Evolutionary conservation across 2,888 invertebrate species (phyloP).

Genomic region (Glyphotaelius pellucidus): DNA sequence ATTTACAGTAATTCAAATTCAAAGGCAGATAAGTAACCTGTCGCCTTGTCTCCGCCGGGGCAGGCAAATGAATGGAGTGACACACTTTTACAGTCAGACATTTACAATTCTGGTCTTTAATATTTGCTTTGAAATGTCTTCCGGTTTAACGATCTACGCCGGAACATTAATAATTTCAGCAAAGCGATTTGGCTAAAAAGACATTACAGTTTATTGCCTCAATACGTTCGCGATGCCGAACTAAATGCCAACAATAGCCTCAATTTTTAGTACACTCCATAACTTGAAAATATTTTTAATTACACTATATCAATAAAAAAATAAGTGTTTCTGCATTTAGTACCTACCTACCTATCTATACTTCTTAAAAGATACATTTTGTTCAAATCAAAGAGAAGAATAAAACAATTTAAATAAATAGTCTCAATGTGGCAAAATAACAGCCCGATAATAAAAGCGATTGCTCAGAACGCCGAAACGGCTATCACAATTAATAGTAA

Average conservation of each 20-base stretch:
- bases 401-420: no score
- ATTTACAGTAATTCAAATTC: neutral
- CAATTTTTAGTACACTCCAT: neutral
- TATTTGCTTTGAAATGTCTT: slow-evolving; percentile 45
- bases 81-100: neutral
- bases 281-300: neutral
- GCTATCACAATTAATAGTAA: no score
- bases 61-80: neutral
- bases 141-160: slow-evolving; percentile 43
- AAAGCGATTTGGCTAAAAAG: slow-evolving; percentile 48
- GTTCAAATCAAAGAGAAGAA: no score
- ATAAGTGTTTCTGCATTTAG: neutral
- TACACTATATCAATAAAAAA: neutral
- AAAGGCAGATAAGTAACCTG: neutral
- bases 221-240: slow-evolving; percentile 29
- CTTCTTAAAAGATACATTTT: no score
- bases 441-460: no score
- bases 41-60: neutral
- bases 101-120: slow-evolving; percentile 33
- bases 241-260: slow-evolving; percentile 15
- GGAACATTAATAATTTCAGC: slow-evolving; percentile 48
- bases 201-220: slow-evolving; percentile 51
- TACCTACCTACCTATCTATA: no score
- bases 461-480: no score
- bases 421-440: no score